phyloP scores from a whole-genome alignment of 2,113 vertebrate species.

The Odontophorus gujanensis region DNA sequence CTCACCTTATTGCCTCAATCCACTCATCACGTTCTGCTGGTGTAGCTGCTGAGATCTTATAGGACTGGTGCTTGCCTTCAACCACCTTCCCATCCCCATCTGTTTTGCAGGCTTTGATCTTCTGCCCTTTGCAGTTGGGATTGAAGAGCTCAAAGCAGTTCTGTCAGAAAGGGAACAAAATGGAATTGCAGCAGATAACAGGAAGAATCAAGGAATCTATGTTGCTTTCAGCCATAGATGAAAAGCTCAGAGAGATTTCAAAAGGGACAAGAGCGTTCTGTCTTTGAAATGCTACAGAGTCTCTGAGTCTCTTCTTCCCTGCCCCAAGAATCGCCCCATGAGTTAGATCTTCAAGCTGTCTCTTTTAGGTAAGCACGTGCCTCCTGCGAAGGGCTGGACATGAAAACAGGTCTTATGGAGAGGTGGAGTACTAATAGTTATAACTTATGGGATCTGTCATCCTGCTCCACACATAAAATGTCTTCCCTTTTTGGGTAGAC shows the following conservation, averaged over 20 bases:
- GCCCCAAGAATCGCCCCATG: neutral
- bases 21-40: slow-evolving; percentile 90
- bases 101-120: slow-evolving; percentile 96
- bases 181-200: neutral
- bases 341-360: neutral
- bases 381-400: neutral
- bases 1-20: slow-evolving; percentile 92
- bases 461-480: neutral
- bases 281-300: neutral
- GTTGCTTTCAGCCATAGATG: neutral
- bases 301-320: neutral
- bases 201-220: neutral
- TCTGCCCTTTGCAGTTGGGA: slow-evolving; percentile 90
- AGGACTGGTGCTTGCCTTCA: slow-evolving; percentile 94
- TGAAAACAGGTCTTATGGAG: neutral
- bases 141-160: slow-evolving; percentile 95
- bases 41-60: slow-evolving; percentile 91
- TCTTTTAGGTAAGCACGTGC: neutral
- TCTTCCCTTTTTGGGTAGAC: neutral
- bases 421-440: neutral
- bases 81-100: slow-evolving; percentile 95
- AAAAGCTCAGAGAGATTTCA: neutral
- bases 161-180: slow-evolving; percentile 67
- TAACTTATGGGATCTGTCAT: neutral
- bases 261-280: neutral